These are phyloP conservation scores for Lamellibrachia luymesi DNA, from an alignment of 1,140 invertebrate species.

Conservation along the genomic window DNA sequence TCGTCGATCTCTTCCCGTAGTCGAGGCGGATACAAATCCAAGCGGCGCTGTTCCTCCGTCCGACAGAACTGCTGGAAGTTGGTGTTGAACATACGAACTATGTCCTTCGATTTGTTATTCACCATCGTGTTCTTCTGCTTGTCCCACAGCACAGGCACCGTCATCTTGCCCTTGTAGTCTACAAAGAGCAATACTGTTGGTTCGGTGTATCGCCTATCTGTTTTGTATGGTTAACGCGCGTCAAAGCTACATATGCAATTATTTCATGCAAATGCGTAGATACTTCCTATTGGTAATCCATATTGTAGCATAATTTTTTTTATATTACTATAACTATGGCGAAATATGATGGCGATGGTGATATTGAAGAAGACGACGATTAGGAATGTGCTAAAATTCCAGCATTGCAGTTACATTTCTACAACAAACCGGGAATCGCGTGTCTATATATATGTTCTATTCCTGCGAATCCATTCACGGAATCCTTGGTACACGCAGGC, in stretches of 20 bases:
- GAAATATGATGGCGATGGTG: not conserved
- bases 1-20: constrained; percentile 42
- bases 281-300: no score
- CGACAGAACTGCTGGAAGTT: constrained; percentile 51
- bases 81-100: constrained; percentile 51
- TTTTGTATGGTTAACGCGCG: no score
- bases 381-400: not conserved
- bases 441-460: constrained; percentile 43
- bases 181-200: not conserved
- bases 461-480: constrained; percentile 39
- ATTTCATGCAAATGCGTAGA: no score
- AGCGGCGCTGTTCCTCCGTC: constrained; percentile 40
- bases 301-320: not conserved
- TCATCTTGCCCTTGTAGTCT: constrained; percentile 40
- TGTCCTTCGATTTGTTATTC: constrained; percentile 53
- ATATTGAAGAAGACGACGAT: not conserved
- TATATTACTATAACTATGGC: not conserved
- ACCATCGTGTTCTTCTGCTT: constrained; percentile 46
- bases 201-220: no score
- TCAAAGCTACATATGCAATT: no score
- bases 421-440: constrained; percentile 16
- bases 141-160: constrained; percentile 50
- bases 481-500: constrained; percentile 41
- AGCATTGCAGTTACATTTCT: not conserved
- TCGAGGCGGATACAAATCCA: constrained; percentile 48